Conservation (phyloP, 2,113 vertebrate species). For the Ictalurus punctatus region DNA sequence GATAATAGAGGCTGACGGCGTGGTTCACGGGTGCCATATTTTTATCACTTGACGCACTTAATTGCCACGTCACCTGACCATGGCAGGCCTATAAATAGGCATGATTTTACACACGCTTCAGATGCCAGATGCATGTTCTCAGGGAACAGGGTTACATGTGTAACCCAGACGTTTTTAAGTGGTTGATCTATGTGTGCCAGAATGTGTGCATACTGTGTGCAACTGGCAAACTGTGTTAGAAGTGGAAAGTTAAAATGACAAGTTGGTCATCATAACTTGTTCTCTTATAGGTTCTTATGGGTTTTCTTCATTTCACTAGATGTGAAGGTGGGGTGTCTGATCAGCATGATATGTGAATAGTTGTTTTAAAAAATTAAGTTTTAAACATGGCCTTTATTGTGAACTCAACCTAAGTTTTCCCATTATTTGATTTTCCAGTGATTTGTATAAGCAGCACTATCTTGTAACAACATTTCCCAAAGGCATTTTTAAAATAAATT, state of each 20-base stretch:
- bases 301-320: too few relatives aligned
- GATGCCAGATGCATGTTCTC: too few relatives aligned
- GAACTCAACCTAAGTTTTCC: background rate
- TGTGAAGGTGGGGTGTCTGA: background rate
- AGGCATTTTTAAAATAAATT: background rate
- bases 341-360: background rate
- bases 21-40: too few relatives aligned
- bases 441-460: background rate
- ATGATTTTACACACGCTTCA: too few relatives aligned
- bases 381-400: background rate
- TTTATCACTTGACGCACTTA: too few relatives aligned
- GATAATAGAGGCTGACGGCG: too few relatives aligned
- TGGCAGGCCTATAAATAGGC: too few relatives aligned
- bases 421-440: background rate
- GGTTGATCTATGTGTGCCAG: background rate
- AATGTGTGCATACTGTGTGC: background rate
- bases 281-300: background rate
- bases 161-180: background rate
- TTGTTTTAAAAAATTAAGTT: background rate
- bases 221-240: background rate
- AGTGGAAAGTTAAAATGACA: background rate
- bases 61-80: too few relatives aligned
- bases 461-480: background rate
- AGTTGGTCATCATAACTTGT: background rate
- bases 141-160: too few relatives aligned